Base-by-base conservation (phyloP, 2,797 vertebrate genomes). In the Harpagifer antarcticus region DNA sequence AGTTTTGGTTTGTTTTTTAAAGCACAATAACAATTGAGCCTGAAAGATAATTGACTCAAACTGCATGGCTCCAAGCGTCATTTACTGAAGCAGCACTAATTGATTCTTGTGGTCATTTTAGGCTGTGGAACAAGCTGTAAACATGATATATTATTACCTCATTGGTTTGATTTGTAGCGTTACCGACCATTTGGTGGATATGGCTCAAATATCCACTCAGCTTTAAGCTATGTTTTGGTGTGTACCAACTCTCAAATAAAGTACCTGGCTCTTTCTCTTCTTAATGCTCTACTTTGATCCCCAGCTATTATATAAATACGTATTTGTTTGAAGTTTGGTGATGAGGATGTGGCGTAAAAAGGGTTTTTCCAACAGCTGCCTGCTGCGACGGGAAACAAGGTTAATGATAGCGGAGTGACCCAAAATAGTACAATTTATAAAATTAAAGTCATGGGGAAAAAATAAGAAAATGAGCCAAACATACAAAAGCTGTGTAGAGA, bases 251-350 rank as follows among this genome's bases (percentile, higher is more conserved):
- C 31, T 5, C 20, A 5, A 42, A 6, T 13, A 7, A 33, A 66
- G 50, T 57, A 44, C 16, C 42, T 27, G 27, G 27, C 27, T 23
- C 27, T 55, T 55, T 55, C 16, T 42, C 27, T 27, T 27, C 27
- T 27, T 27, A 27, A 9, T 37, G 33, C 48, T 17, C 15, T 10
- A 55, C 15, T 47, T 15, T 45, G n/a, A 50, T 57, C 23, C 15
- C 16, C 58, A 62, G 16, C 20, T 53, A 10, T 9, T 33, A 8
- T 0, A 12, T 59, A 44, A 17, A 50, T 13, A 13, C 27, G 27
- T 0, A 0, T 27, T 17, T 0, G 0, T 40, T n/a, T 60, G n/a
- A 7, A 5, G 1, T 43, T 43, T 11, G 33, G 1, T 59, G 66
- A 9, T 14, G n/a, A 56, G 44, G 14, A 27, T 2, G 70, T 19